phyloP scores from a whole-genome alignment of 2,888 invertebrate species.

The Elmis aenea region DNA sequence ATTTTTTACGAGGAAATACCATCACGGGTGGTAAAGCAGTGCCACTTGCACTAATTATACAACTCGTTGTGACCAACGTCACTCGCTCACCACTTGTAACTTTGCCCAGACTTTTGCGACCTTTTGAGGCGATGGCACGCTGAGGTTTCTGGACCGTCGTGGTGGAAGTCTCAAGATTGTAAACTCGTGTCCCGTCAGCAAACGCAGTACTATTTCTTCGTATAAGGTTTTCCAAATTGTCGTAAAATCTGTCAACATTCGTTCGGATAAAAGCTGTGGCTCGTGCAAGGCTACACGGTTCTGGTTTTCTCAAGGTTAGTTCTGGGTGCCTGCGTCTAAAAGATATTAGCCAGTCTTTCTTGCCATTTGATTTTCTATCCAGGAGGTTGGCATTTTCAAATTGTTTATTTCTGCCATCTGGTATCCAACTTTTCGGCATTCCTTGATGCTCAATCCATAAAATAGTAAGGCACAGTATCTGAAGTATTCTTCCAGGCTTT shows the following conservation, averaged over 20 bases:
- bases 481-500: slow-evolving; percentile 4
- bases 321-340: slow-evolving; percentile 13
- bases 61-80: no score
- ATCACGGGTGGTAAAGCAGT: slow-evolving; percentile 24
- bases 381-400: slow-evolving; percentile 14
- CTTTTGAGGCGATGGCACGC: slow-evolving; percentile 34
- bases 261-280: slow-evolving; percentile 5
- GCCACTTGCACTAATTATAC: slow-evolving; percentile 24
- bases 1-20: slow-evolving; percentile 25
- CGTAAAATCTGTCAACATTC: slow-evolving; percentile 22
- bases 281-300: slow-evolving; percentile 18
- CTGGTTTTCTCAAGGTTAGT: slow-evolving; percentile 24
- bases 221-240: slow-evolving; percentile 27
- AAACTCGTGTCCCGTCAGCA: slow-evolving; percentile 32
- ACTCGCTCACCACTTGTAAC: no score
- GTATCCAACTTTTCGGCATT: slow-evolving; percentile 16
- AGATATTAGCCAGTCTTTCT: slow-evolving; percentile 8
- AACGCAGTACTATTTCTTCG: slow-evolving; percentile 21
- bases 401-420: slow-evolving; percentile 20
- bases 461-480: slow-evolving; percentile 6
- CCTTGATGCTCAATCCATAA: slow-evolving; percentile 5
- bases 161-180: slow-evolving; percentile 35
- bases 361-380: slow-evolving; percentile 16
- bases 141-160: slow-evolving; percentile 36
- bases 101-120: slow-evolving; percentile 27